Percentiles rank a stretch among this genome's conserved stretches.
These are phyloP conservation scores for Graphium colonna DNA, from an alignment of 2,888 invertebrate species.

Conservation along the genomic window DNA sequence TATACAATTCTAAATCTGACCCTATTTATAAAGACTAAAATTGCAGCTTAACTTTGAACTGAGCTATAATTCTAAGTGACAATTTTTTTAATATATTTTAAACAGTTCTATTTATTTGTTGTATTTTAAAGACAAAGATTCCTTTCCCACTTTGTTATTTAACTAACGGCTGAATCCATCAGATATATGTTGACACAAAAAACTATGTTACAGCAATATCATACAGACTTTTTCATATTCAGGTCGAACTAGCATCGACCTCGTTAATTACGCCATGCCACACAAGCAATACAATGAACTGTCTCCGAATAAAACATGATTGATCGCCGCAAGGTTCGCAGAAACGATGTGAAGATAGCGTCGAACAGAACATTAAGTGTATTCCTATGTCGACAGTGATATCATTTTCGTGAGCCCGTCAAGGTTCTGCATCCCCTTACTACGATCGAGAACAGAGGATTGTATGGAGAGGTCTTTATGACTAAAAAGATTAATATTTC, in stretches of 20 bases:
- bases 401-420: conserved; percentile 72
- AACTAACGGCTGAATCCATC: too few species aligned
- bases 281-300: conserved; percentile 36
- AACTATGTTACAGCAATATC: too few species aligned
- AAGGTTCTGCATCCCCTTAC: conserved; percentile 60
- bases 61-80: too few species aligned
- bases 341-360: conserved; percentile 63
- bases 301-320: conserved; percentile 61
- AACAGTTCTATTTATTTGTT: too few species aligned
- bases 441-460: conserved; percentile 42
- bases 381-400: conserved; percentile 70
- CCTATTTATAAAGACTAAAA: too few species aligned
- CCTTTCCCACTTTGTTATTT: too few species aligned
- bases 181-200: too few species aligned
- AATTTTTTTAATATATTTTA: too few species aligned
- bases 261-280: conserved; percentile 51
- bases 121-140: too few species aligned
- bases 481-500: too few species aligned
- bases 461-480: conserved; percentile 41
- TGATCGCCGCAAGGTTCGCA: conserved; percentile 47
- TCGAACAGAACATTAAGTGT: conserved; percentile 70
- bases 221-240: conserved; percentile 10
- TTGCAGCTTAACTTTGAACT: too few species aligned
- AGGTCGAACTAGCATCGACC: conserved; percentile 22
- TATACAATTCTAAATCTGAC: too few species aligned